phyloP scores from a whole-genome alignment of 2,888 invertebrate species.

The Harmothoe impar region DNA sequence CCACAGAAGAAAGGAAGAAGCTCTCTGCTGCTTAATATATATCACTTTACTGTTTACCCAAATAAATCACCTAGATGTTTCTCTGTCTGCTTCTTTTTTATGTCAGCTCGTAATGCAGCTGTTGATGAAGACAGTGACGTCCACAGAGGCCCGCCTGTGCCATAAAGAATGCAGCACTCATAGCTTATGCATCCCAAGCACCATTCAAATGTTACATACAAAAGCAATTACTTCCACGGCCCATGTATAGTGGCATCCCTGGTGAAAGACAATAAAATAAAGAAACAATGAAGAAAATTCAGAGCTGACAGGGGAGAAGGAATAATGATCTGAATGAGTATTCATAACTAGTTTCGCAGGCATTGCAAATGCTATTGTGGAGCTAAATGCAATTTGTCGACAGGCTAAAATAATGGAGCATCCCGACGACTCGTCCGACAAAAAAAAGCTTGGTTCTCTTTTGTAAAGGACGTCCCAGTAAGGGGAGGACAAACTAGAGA shows the following conservation, averaged over 20 bases:
- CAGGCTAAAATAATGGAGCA: background rate
- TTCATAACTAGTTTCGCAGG: constrained; percentile 30
- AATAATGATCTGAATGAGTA: background rate
- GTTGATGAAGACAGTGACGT: background rate
- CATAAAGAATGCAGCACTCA: background rate
- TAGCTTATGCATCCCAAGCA: background rate
- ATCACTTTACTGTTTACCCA: background rate
- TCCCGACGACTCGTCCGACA: background rate
- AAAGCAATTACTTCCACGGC: constrained; percentile 33
- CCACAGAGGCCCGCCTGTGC: background rate
- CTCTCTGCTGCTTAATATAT: background rate
- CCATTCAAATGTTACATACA: constrained; percentile 21
- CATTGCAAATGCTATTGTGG: background rate
- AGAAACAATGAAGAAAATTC: constrained; percentile 8
- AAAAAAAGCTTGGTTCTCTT: background rate
- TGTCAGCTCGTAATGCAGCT: background rate
- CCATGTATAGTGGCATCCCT: background rate
- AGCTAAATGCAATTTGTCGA: constrained; percentile 7
- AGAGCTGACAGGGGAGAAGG: background rate
- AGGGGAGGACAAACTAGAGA: constrained; percentile 8
- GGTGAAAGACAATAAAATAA: background rate
- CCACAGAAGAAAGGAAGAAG: background rate
- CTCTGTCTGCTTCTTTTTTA: background rate
- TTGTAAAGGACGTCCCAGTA: background rate
- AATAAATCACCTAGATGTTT: constrained; percentile 2